A percentile compares a stretch with the other conserved stretches of the same genome.
These are phyloP conservation scores for Copsychus sechellarum DNA, from an alignment of 2,113 vertebrate genomes.

Conservation along the genomic window DNA sequence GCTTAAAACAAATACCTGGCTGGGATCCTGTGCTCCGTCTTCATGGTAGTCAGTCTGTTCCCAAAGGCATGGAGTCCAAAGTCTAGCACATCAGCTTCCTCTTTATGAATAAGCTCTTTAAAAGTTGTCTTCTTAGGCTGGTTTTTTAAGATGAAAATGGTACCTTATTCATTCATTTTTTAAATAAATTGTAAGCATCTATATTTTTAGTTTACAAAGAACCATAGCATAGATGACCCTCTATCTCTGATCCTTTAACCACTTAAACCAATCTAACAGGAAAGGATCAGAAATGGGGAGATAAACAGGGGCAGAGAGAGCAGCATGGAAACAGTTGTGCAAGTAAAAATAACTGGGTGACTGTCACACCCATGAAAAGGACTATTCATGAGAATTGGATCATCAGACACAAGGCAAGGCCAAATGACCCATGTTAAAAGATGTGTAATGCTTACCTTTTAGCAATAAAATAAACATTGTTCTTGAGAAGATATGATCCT, in stretches of 20 bases:
- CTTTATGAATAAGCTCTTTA: not conserved
- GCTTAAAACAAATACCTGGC: not conserved
- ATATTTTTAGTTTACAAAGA: not conserved
- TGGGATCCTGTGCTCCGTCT: not conserved
- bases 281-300: not conserved
- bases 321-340: not conserved
- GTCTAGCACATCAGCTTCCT: not conserved
- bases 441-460: constrained; percentile 29
- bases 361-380: not conserved
- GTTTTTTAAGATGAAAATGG: not conserved
- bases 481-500: not conserved
- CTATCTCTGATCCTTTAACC: not conserved
- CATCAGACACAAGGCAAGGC: not conserved
- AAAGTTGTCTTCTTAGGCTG: not conserved
- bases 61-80: not conserved
- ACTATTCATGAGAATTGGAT: constrained; percentile 7
- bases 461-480: constrained; percentile 5
- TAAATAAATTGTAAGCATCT: not conserved
- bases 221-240: not conserved
- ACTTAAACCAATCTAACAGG: not conserved
- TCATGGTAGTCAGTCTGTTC: not conserved
- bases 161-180: not conserved
- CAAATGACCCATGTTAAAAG: not conserved
- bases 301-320: not conserved
- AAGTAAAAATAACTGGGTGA: not conserved